Evolutionary conservation across 2,797 vertebrate species (phyloP), one percentile per base, ranked within the genome.

Genomic region (Meriones psammophilus): DNA sequence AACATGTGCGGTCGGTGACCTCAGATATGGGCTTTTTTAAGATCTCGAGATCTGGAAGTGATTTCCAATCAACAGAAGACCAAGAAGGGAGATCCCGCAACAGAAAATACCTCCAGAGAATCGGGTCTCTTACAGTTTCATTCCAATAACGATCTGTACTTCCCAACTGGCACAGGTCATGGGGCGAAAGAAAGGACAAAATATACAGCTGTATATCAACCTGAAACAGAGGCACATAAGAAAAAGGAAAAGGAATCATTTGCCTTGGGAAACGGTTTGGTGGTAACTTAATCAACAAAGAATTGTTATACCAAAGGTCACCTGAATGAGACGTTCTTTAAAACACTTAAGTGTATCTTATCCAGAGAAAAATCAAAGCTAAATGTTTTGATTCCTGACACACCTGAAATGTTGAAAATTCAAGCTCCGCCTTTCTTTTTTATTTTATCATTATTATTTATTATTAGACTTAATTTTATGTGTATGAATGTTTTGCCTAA

Each of bases 91-190:
- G 98, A 97, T 99, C 99, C 74, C 99, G 98, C 80, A 99, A 91
- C 76, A 99, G 98, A 96, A 99, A 99, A 95, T 99, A 99, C 93
- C 98, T 98, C 99, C 99, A 99, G 73, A 99, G 98, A 97, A 99
- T 95, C 0, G 99, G 99, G 96, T 99, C 99, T 96, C 98, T 98
- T 22, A 99, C 99, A 94, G 99, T 97, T 36, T 98, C 98, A 86
- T 98, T 99, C 99, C 99, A 99, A 50, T 99, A 99, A 7, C 33
- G 98, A 97, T 98, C 99, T 18, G 99, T 99, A 94, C 99, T 98
- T 94, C 99, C 99, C 96, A 99, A 97, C 58, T 95, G 97, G 97
- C 99, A 99, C 85, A 99, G 91, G 69, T 99, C 99, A 97, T 98
- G 98, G 26, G 99, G 99, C 17, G 99, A 99, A 77, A 99, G 99